A percentile compares a stretch with the other conserved stretches of the same genome.
Conservation (phyloP, 2,113 vertebrate species). For the Pseudois nayaur region DNA sequence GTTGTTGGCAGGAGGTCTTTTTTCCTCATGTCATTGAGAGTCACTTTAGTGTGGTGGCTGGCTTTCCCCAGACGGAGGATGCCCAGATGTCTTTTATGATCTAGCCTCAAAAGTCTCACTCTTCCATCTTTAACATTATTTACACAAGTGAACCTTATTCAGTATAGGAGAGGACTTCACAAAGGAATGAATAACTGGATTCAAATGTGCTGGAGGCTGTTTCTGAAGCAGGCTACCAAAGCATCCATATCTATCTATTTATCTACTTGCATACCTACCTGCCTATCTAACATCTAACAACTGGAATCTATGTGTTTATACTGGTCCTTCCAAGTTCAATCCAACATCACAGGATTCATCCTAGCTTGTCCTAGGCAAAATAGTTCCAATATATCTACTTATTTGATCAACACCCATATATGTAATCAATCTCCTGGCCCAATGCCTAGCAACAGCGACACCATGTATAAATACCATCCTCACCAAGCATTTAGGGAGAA, state of each 20-base stretch:
- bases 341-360: background rate
- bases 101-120: background rate
- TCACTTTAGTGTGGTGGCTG: background rate
- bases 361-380: background rate
- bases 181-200: background rate
- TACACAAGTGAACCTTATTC: background rate
- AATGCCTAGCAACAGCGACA: background rate
- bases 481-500: background rate
- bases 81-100: background rate
- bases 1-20: background rate
- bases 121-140: background rate
- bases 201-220: background rate
- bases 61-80: background rate
- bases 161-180: background rate
- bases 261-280: background rate
- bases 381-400: background rate
- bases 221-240: background rate
- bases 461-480: background rate
- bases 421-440: background rate
- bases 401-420: background rate
- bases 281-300: background rate
- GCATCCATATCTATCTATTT: background rate
- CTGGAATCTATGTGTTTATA: background rate
- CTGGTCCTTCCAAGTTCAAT: background rate
- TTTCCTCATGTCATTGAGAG: background rate